phyloP scores from a whole-genome alignment of 2,113 vertebrate species.

The Edolisoma coerulescens region DNA sequence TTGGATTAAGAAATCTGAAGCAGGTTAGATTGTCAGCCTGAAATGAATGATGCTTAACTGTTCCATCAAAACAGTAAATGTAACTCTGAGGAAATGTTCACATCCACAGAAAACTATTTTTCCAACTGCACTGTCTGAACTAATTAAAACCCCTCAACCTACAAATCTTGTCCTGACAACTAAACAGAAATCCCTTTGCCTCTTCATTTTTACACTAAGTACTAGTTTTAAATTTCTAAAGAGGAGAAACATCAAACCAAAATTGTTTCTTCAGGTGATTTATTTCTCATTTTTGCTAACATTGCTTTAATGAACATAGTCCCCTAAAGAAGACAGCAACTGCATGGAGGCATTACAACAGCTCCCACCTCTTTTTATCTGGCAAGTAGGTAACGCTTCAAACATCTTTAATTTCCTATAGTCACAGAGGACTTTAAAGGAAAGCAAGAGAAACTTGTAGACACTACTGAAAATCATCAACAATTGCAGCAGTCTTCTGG shows the following conservation, averaged over 20 bases:
- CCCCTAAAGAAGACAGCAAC: not conserved
- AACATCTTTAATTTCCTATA: not conserved
- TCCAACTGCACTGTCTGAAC: not conserved
- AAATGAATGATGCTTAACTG: not conserved
- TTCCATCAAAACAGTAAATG: not conserved
- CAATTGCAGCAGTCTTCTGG: not conserved
- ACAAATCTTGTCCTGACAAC: not conserved
- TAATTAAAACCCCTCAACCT: not conserved
- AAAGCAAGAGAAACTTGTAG: not conserved
- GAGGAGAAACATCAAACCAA: not conserved
- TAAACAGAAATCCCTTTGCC: not conserved
- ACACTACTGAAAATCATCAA: not conserved
- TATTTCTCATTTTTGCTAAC: not conserved
- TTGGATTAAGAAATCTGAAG: conserved; percentile 6
- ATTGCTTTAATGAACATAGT: not conserved
- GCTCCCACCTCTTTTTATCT: not conserved
- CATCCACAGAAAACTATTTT: not conserved
- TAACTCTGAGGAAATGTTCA: not conserved
- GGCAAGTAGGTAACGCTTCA: not conserved
- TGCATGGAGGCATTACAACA: not conserved
- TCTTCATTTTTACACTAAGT: not conserved
- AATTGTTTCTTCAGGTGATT: not conserved
- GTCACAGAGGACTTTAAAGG: not conserved
- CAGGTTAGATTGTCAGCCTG: not conserved
- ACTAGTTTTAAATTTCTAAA: not conserved